Conservation (phyloP, 1,140 invertebrate genomes). For the Telenomus remus region DNA sequence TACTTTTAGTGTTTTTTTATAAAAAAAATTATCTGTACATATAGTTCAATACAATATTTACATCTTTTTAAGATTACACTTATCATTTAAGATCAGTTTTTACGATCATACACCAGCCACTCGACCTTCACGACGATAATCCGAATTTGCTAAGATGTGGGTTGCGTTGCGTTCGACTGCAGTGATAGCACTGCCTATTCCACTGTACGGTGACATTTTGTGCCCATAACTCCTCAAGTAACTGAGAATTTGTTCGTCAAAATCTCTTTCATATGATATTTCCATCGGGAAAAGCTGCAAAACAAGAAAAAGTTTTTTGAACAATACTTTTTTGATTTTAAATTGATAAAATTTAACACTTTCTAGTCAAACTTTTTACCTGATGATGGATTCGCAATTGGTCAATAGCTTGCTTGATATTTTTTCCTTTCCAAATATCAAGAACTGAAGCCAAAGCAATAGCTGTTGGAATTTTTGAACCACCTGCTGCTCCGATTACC, state of each 20-base stretch:
- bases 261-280: constrained; percentile 79
- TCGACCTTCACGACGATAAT: constrained; percentile 77
- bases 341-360: too few species aligned
- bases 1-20: too few species aligned
- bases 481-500: constrained; percentile 90
- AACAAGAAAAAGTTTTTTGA: too few species aligned
- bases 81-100: not conserved
- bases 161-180: constrained; percentile 71
- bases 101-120: constrained; percentile 60
- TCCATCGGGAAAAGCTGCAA: constrained; percentile 83
- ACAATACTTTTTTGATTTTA: too few species aligned
- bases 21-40: too few species aligned
- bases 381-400: constrained; percentile 70
- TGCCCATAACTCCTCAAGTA: constrained; percentile 76
- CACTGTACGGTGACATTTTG: constrained; percentile 63
- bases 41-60: not conserved
- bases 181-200: constrained; percentile 77
- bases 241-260: constrained; percentile 72
- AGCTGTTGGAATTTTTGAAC: constrained; percentile 90
- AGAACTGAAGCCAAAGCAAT: constrained; percentile 80
- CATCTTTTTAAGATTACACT: not conserved
- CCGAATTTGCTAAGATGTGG: constrained; percentile 75
- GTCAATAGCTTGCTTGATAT: constrained; percentile 68
- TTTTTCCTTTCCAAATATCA: constrained; percentile 64
- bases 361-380: constrained; percentile 48